Evolutionary conservation across 2,888 invertebrate genomes (phyloP), one percentile per base, ranked within the genome.

Genomic region (Rugalucina vietnamica): DNA sequence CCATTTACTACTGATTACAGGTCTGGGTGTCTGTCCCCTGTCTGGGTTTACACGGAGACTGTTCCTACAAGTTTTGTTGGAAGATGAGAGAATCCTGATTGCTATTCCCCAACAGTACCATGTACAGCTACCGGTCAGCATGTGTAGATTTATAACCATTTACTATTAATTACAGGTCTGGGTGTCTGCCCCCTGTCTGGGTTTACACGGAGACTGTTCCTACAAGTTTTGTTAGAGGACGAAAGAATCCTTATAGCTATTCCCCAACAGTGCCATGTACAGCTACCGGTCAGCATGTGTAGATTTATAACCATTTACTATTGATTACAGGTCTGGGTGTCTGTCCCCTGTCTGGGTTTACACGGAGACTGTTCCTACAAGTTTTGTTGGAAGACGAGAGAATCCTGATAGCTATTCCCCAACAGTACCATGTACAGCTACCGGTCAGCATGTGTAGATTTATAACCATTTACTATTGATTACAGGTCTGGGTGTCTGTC

Each of bases 1-100:
- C n/a, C n/a, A n/a, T n/a, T n/a, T n/a, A n/a, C n/a, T n/a, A n/a
- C n/a, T n/a, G n/a, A 27, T 37, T 73, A 8, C 82, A 91, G 92
- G 91, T 32, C 81, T 84, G 1, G 85, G 88, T 50, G 75, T 85
- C 14, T 88, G 85, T 69, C 94, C 92, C 0, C 89, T 98, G 93
- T 97, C 97, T 0, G 98, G 98, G 10, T 98, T 98, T 95, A 97
- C 98, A 57, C 96, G 98, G 37, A 96, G 98, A 76, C 95, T 98
- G 81, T 97, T 98, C 88, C 95, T 98, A 77, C 98, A 98, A 92
- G 96, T 98, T 79, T 95, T 98, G 87, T 95, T 98, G 86, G 98
- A 98, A 92, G 97, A 97, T 93, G 98, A 98, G 95, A 97, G 97
- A 91, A 96, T 97, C 85, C 96, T 97, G 34, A 97, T 98, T 34